Evolutionary conservation across 2,888 invertebrate species (phyloP), one percentile per base, ranked within the genome.

Genomic region (Tenthredo notha): DNA sequence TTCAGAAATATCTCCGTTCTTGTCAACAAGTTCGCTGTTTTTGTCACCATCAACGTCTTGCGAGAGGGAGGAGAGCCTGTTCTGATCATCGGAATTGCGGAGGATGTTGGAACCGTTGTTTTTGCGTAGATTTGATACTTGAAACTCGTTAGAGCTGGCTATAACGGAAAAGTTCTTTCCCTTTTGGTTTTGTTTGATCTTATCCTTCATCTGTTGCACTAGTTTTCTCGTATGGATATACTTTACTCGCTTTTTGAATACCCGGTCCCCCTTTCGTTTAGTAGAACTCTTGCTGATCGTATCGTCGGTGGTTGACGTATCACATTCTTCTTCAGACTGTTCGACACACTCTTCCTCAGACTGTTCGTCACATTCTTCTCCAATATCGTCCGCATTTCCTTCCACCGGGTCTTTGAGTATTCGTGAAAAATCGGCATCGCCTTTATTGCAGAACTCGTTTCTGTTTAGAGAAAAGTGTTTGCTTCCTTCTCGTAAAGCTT

Each of bases 401-500:
- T 54, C 54, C 18, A 5, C 54, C 25, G 86, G 86, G 7, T 75
- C 85, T 6, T 80, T 47, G 7, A 82, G 37, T 61, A 43, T 58
- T 3, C 61, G 10, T 18, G 86, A 84, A 25, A 88, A 90, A 7
- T 89, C 88, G 3, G 88, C 88, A 47, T 87, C 88, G 47, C 88
- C 87, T 21, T 87, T 87, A 3, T 91, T 86, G 82, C 92, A 91
- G 84, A 83, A 67, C 18, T 83, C 83, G 61, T 50, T 67, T 40
- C 70, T 43, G 12, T 12, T 67, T 15, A 67, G n/a, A 50, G 83
- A 29, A 29, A 83, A 83, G n/a, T 33, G 83, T 29, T 83, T 83
- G 83, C 50, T 65, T n/a, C 83, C 93, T 92, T 37, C 92, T 85
- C 92, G 86, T 1, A 93, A 87, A 7, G 91, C 92, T 58, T 90